Base-by-base conservation (phyloP, 2,888 invertebrate species). In the Cinara cedri region DNA sequence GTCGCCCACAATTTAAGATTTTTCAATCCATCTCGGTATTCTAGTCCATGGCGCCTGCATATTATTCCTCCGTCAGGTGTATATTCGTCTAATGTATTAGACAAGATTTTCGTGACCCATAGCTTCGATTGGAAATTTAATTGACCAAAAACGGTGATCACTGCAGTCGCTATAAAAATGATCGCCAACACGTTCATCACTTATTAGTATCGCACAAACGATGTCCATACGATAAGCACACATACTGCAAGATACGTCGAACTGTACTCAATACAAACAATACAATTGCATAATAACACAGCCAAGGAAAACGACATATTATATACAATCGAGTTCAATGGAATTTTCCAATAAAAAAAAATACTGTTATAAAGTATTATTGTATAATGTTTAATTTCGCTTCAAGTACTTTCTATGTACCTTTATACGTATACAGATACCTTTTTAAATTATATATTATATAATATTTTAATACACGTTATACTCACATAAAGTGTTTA, bases 221-320 rank as follows among this genome's bases (percentile, higher is more conserved):
- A 60, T 49, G 60, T n/a, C 14, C 46, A 60, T 46, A 49, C 16
- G 10, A 49, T 16, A 42, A 55, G 42, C 26, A 19, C 21, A 26
- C 60, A 34, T 34, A 72, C 72, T 60, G 72, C 55, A 11, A 2
- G 46, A 46, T 14, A 19, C 60, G 21, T 57, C 57, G 19, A n/a
- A 46, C 60, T 60, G 55, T 13, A 44, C 57, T 44, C n/a, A 16
- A 13, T 24, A 24, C 24, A 72, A 72, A 60, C 72, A 72, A 72
- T 72, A n/a, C 44, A 46, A 60, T 55, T 44, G 14, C 60, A 60
- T 46, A 60, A 55, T 11, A 46, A 4, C 0, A 26, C 3, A 13
- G 24, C 51, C 74, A 74, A 74, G 74, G 74, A 74, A 74, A 74
- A 74, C 74, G 60, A 24, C 63, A 62, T n/a, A n/a, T 74, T 42